phyloP scores from a whole-genome alignment of 2,797 vertebrate genomes.

The Taenioides sp. region DNA sequence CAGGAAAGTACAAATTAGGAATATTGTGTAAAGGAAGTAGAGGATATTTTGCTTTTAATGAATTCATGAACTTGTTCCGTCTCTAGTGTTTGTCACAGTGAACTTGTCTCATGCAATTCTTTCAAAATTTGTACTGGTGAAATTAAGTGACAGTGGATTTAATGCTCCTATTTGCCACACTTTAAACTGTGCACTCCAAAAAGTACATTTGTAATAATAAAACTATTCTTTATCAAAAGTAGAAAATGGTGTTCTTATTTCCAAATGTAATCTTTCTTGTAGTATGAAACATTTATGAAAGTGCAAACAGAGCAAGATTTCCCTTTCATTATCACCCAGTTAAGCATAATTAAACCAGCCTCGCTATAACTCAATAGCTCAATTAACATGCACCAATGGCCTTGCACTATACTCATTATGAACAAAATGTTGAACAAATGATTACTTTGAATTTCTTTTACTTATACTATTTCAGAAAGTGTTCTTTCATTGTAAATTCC shows the following conservation, averaged over 20 bases:
- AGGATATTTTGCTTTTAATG: background rate
- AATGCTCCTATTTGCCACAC: background rate
- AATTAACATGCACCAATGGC: conserved; percentile 3
- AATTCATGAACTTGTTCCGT: background rate
- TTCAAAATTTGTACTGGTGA: background rate
- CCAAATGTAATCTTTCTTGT: no score
- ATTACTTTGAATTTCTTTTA: background rate
- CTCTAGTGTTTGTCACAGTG: background rate
- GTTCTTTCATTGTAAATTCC: background rate
- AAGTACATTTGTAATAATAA: no score
- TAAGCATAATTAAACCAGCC: conserved; percentile 17
- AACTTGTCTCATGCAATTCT: background rate
- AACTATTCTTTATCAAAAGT: no score
- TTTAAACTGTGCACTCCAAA: background rate
- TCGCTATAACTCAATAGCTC: conserved; percentile 6
- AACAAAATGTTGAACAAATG: background rate
- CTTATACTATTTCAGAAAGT: background rate
- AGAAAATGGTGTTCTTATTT: no score
- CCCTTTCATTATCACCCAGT: conserved; percentile 17
- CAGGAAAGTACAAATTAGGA: background rate
- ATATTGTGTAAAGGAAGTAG: background rate
- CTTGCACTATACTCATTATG: background rate
- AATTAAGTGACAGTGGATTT: background rate
- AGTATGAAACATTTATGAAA: background rate
- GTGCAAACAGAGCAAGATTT: conserved; percentile 6